Evolutionary conservation across 2,113 vertebrate genomes (phyloP), one percentile per base, ranked within the genome.

Genomic region (Chloebia gouldiae): DNA sequence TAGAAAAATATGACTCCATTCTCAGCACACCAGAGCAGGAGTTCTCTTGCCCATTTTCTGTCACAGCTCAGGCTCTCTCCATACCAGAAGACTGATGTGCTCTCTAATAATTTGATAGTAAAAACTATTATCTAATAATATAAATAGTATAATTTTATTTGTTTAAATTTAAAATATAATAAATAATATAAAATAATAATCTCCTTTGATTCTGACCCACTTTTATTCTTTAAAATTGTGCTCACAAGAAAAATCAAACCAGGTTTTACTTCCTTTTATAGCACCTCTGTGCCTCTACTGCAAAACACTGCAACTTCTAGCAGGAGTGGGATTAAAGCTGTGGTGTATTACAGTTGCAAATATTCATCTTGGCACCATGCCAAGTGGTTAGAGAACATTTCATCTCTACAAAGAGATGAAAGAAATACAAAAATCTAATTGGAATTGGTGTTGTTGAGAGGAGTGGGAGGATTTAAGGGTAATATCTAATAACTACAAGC

Each of bases 381-480:
- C 54, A 59, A 72, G 42, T 1, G 1, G 49, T 31, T 66, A 37
- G 51, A 83, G 42, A 63, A 19, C 11, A 3, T 25, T 84, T 77
- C 42, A 24, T 77, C n/a, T 42, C 51, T 85, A 23, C 20, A 63
- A 77, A 61, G 63, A 30, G 21, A 66, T 5, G 47, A 59, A 72
- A 76, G 21, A 39, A 63, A 28, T 56, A 73, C 16, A 91, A 69
- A 89, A 94, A 42, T 30, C 47, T 45, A 35, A 1, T n/a, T 61
- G 81, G 82, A 93, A 85, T 64, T 54, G 13, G 35, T 44, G 27
- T 35, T 3, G 11, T 40, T 68, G 57, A 81, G 65, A 89, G 33
- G 35, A 82, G 53, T 39, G 54, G 78, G 90, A 95, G 47, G 51
- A 47, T 91, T 81, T 93, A 90, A 89, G 71, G 66, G 45, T 94